Evolutionary conservation across 2,113 vertebrate genomes (phyloP).

Genomic region (Mionectes macconnelli): DNA sequence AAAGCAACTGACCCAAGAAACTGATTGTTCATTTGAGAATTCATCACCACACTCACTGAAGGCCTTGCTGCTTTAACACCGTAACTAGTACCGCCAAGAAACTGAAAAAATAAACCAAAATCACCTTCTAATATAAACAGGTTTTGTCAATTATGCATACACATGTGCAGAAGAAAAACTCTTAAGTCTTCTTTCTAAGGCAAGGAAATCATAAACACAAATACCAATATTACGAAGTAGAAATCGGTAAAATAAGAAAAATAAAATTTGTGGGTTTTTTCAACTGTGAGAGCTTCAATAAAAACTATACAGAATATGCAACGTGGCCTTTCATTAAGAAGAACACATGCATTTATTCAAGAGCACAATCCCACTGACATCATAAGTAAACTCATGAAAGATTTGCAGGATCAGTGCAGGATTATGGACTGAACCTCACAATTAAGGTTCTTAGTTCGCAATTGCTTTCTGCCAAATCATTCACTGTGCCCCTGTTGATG

Average conservation of each 20-base stretch:
- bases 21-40: not conserved
- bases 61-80: conserved; percentile 6
- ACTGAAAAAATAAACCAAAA: conserved; percentile 20
- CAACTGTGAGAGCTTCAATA: not conserved
- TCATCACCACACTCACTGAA: conserved; percentile 19
- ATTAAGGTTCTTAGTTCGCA: not conserved
- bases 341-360: not conserved
- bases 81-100: not conserved
- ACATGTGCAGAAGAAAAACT: not conserved
- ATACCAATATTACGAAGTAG: not conserved
- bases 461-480: not conserved
- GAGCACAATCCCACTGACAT: not conserved
- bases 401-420: not conserved
- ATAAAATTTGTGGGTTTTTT: not conserved
- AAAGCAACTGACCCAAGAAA: conserved; percentile 28
- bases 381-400: not conserved
- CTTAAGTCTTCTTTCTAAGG: not conserved
- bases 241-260: not conserved
- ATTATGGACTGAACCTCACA: not conserved
- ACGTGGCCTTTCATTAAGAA: not conserved
- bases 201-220: not conserved
- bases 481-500: not conserved
- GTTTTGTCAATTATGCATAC: not conserved
- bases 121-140: not conserved
- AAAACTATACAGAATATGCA: not conserved